These are phyloP conservation scores for Glyptemys insculpta DNA, from an alignment of 2,797 vertebrate genomes.

Conservation along the genomic window DNA sequence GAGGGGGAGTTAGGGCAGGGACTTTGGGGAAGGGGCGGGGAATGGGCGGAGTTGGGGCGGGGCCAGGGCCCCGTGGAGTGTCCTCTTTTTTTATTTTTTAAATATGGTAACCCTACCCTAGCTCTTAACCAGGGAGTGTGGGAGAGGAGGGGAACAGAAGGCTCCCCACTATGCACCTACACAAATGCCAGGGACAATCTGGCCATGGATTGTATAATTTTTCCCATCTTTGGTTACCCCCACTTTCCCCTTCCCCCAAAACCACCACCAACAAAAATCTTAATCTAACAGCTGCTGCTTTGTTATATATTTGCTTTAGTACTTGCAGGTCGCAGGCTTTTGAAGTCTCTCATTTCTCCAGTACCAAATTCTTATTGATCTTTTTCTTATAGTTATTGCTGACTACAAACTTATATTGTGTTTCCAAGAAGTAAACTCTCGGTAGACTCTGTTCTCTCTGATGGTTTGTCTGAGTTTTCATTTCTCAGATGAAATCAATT, in stretches of 20 bases:
- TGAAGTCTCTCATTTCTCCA: background rate
- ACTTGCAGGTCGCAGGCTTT: background rate
- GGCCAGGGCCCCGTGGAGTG: too few species aligned
- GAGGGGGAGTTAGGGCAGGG: too few species aligned
- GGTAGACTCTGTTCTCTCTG: background rate
- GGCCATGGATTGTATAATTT: background rate
- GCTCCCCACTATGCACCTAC: background rate
- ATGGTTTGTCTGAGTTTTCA: background rate
- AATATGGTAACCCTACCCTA: too few species aligned
- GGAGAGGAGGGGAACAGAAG: background rate
- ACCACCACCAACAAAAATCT: background rate
- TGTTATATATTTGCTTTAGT: background rate
- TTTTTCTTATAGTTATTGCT: background rate
- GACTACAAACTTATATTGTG: fast-evolving
- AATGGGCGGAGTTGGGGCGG: too few species aligned
- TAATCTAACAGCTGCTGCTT: background rate
- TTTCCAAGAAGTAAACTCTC: background rate
- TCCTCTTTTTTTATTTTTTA: too few species aligned
- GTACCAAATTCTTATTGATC: background rate
- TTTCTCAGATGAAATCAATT: background rate
- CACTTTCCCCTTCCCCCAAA: background rate
- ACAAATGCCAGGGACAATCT: fast-evolving
- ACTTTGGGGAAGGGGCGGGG: too few species aligned
- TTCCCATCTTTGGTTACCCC: background rate
- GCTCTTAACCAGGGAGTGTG: too few species aligned